Evolutionary conservation across 2,113 vertebrate genomes (phyloP).

Genomic region (Paedocypris sp.): DNA sequence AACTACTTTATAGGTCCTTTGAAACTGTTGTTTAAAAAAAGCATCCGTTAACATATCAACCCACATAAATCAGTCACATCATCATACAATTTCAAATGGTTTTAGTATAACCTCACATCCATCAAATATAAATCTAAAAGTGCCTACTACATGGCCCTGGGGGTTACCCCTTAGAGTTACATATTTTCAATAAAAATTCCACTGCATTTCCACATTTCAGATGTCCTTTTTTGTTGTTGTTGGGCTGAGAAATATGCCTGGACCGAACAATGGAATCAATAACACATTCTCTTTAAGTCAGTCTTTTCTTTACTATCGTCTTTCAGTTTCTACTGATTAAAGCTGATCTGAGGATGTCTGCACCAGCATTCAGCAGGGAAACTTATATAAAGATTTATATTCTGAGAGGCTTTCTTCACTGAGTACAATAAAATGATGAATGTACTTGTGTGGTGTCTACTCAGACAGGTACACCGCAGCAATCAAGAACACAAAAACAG

Average conservation of each 20-base stretch:
- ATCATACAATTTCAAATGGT: too few relatives aligned
- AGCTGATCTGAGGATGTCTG: slow-evolving; percentile 7
- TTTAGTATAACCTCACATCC: too few relatives aligned
- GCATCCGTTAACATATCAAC: too few relatives aligned
- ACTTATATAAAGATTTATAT: background rate
- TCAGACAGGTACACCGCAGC: background rate
- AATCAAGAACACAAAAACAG: background rate
- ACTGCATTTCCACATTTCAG: background rate
- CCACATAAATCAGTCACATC: too few relatives aligned
- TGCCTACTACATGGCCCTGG: too few relatives aligned
- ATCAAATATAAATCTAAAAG: too few relatives aligned
- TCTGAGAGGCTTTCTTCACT: background rate
- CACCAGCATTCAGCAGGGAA: background rate
- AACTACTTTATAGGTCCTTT: too few relatives aligned
- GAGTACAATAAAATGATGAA: background rate
- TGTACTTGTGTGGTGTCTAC: background rate
- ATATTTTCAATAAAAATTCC: too few relatives aligned
- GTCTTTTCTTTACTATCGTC: background rate
- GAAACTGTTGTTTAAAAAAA: too few relatives aligned
- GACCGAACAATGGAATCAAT: background rate
- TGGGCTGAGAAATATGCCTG: background rate
- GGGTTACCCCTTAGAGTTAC: too few relatives aligned
- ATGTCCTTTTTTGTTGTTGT: background rate
- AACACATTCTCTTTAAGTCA: background rate
- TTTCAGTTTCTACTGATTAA: background rate